Conservation (phyloP, 64 coral and sea anemone genomes). For the Montipora cactus region DNA sequence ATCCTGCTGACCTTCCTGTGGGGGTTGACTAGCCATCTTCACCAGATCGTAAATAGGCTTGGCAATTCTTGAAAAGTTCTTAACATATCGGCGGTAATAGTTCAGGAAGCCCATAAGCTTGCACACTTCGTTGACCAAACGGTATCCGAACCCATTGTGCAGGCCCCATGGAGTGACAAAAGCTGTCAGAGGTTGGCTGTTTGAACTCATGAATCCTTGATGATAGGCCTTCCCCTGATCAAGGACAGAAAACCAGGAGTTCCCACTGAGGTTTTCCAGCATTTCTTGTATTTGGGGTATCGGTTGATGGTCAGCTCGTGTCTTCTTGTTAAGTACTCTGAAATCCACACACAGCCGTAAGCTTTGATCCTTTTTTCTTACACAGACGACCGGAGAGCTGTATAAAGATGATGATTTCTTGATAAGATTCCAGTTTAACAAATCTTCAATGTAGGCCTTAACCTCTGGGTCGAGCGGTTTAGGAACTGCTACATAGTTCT, state of each 20-base stretch:
- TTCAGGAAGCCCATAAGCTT: constrained; percentile 51
- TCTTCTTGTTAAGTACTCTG: constrained; percentile 61
- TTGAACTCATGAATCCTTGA: background rate
- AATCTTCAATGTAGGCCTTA: constrained; percentile 68
- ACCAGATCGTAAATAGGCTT: constrained; percentile 46
- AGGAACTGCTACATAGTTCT: constrained; percentile 70
- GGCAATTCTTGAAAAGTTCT: constrained; percentile 45
- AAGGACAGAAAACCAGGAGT: constrained; percentile 54
- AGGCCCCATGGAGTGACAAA: constrained; percentile 80
- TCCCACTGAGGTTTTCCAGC: constrained; percentile 69
- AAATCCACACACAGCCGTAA: constrained; percentile 70
- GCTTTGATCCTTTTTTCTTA: constrained; percentile 67
- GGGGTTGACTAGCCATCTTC: background rate
- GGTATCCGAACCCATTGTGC: constrained; percentile 77
- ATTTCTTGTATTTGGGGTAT: constrained; percentile 62
- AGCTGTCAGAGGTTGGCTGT: constrained; percentile 68
- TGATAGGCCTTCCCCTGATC: constrained; percentile 73
- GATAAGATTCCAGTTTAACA: constrained; percentile 64
- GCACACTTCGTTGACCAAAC: constrained; percentile 67
- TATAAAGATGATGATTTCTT: constrained; percentile 65
- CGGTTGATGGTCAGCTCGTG: constrained; percentile 48
- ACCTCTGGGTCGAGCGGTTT: constrained; percentile 71
- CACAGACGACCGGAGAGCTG: constrained; percentile 81
- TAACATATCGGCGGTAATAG: constrained; percentile 62
- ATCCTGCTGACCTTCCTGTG: background rate